Conservation (phyloP, 2,797 vertebrate genomes). For the Sandelia bainsii region DNA sequence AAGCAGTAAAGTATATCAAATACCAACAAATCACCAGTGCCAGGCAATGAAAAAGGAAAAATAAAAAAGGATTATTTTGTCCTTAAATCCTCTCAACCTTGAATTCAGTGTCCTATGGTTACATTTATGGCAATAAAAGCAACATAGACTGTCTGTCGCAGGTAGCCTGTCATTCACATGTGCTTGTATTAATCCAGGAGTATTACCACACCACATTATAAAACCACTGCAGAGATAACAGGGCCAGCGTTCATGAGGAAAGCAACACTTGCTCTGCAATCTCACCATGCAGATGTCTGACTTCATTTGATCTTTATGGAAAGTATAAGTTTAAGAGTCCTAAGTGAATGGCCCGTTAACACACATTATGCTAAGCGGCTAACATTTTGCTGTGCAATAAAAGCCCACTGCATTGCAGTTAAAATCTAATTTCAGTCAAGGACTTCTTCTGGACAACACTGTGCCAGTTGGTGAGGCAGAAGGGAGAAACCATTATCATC, state of each 20-base stretch:
- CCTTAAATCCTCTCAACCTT: conserved; percentile 44
- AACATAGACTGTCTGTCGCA: conserved; percentile 24
- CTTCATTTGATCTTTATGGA: conserved; percentile 49
- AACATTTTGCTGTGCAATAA: conserved; percentile 31
- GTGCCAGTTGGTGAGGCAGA: conserved; percentile 17
- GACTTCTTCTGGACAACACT: conserved; percentile 34
- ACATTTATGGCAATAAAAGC: conserved; percentile 40
- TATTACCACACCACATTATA: conserved; percentile 28
- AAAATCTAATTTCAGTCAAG: conserved; percentile 59
- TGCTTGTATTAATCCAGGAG: conserved; percentile 37
- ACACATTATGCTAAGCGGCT: conserved; percentile 45
- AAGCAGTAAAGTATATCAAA: conserved; percentile 23
- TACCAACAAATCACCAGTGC: conserved; percentile 52
- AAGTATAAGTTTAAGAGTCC: conserved; percentile 49
- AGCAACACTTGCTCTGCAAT: conserved; percentile 18
- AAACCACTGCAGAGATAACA: conserved; percentile 32
- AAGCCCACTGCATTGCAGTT: conserved; percentile 61
- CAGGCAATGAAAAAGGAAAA: conserved; percentile 44
- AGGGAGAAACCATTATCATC: conserved; percentile 14
- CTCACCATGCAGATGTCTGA: conserved; percentile 36
- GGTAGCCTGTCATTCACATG: background rate
- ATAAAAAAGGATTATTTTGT: conserved; percentile 35
- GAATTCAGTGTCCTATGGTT: conserved; percentile 12
- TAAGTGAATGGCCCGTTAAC: conserved; percentile 59
- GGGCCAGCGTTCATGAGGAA: background rate